Conservation (phyloP, 2,797 vertebrate species). For the Sebastes jordani region DNA sequence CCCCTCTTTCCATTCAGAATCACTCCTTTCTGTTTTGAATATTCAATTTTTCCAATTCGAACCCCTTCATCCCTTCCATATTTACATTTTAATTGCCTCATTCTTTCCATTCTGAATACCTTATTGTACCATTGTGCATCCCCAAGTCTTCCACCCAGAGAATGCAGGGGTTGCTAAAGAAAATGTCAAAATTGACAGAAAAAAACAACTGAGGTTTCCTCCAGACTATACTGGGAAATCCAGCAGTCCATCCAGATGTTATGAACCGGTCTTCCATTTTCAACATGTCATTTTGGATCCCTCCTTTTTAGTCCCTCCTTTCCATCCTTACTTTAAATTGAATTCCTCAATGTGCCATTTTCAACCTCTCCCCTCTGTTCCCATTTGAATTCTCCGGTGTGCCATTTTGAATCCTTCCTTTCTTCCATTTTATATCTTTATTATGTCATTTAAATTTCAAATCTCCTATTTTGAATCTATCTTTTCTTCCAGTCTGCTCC, state of each 20-base stretch:
- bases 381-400: neutral
- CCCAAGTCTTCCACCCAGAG: neutral
- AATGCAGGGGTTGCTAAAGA: neutral
- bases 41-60: neutral
- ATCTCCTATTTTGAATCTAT: neutral
- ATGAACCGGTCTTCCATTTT: neutral
- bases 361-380: neutral
- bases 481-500: neutral
- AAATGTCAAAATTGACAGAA: neutral
- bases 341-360: neutral
- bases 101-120: neutral
- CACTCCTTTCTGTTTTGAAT: neutral
- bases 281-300: neutral
- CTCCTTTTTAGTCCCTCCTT: neutral
- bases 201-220: neutral
- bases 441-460: neutral
- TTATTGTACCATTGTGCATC: neutral
- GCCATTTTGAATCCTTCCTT: neutral
- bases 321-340: no score
- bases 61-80: neutral
- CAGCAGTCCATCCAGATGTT: neutral
- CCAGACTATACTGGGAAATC: neutral
- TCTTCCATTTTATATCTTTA: no score
- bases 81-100: neutral
- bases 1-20: no score